Evolutionary conservation across 2,797 vertebrate genomes (phyloP), one percentile per base, ranked within the genome.

Genomic region (Aulostomus chinensis): DNA sequence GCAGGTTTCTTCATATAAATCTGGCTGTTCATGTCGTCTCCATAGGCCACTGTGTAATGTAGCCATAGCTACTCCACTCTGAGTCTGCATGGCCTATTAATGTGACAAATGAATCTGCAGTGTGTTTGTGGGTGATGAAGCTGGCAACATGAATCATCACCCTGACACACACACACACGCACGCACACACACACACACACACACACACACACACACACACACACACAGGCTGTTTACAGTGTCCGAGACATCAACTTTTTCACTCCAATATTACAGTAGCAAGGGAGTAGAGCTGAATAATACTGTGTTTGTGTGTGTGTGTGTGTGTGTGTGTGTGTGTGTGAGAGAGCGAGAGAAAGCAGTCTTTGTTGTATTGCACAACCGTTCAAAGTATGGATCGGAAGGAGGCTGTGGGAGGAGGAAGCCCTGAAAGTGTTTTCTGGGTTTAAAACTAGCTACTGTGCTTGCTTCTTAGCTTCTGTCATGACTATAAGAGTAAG

Each of bases 141-240:
- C 61, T 1, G 48, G 48, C 30, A 55, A 41, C n/a, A 64, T 81
- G 80, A 85, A 49, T 85, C 76, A 81, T 56, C 63, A 3, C 55
- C 36, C 37, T 50, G 65, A 62, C 73, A 72, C 67, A 52, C 46
- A 36, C n/a, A n/a, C n/a, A n/a, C n/a, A n/a, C n/a, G n/a, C n/a
- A n/a, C n/a, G n/a, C n/a, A n/a, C n/a, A n/a, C n/a, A n/a, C n/a
- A n/a, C n/a, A n/a, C n/a, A n/a, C n/a, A n/a, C n/a, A n/a, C n/a
- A n/a, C n/a, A n/a, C n/a, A n/a, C n/a, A n/a, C n/a, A n/a, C n/a
- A n/a, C n/a, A n/a, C n/a, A n/a, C n/a, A n/a, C n/a, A n/a, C n/a
- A n/a, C n/a, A n/a, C n/a, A n/a, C n/a, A n/a, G 24, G 42, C 70
- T 62, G 63, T 42, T 74, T n/a, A 26, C 28, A 29, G 9, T 30